phyloP scores from a whole-genome alignment of 1,140 invertebrate genomes.

The Drosophila tropicalis region DNA sequence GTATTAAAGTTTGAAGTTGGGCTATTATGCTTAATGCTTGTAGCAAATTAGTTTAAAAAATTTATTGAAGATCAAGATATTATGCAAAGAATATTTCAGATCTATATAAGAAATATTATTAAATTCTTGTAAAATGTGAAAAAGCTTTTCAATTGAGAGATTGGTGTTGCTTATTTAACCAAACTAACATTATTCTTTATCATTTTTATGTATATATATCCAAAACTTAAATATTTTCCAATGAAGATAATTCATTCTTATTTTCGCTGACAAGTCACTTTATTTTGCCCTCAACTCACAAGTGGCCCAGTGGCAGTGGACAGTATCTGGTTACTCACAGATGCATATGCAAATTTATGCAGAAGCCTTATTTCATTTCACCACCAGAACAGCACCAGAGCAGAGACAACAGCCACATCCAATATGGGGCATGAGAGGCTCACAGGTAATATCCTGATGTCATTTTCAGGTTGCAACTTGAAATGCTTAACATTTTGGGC shows the following conservation, averaged over 20 bases:
- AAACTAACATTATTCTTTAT: no score
- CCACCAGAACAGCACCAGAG: not conserved
- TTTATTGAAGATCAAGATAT: no score
- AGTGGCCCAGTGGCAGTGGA: not conserved
- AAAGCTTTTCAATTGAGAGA: no score
- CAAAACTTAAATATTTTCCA: not conserved
- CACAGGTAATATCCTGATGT: slow-evolving; percentile 28
- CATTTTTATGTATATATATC: no score
- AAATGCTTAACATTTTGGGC: slow-evolving; percentile 31
- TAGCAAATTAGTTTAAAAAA: no score
- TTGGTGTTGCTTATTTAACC: no score
- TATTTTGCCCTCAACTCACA: slow-evolving; percentile 6
- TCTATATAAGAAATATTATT: no score
- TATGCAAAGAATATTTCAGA: no score
- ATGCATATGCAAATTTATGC: slow-evolving; percentile 54
- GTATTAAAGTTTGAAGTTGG: no score
- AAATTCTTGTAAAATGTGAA: no score
- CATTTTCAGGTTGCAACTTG: slow-evolving; percentile 23
- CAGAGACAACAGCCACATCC: not conserved
- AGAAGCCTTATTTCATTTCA: slow-evolving; percentile 17
- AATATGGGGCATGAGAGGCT: not conserved
- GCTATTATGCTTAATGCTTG: no score
- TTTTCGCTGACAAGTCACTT: slow-evolving; percentile 29
- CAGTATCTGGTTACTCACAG: slow-evolving; percentile 13
- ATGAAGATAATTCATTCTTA: not conserved